A percentile compares a stretch with the other conserved stretches of the same genome.
These are phyloP conservation scores for Adoxophyes honmai DNA, from an alignment of 1,140 invertebrate genomes.

Conservation along the genomic window DNA sequence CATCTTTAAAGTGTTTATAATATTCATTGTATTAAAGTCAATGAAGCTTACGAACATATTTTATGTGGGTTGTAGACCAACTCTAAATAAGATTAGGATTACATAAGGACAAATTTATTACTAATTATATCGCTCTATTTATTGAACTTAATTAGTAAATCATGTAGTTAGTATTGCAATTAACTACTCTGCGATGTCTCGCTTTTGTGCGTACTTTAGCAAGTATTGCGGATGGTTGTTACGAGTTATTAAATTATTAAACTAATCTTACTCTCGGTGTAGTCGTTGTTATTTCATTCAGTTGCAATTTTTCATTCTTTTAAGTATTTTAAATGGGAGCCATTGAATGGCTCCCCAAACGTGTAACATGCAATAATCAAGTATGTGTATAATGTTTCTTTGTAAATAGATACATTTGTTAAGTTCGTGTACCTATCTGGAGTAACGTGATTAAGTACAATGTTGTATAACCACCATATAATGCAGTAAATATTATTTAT, in stretches of 20 bases:
- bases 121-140: constrained; percentile 4
- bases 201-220: constrained; percentile 4
- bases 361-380: constrained; percentile 56
- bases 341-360: constrained; percentile 18
- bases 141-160: constrained; percentile 5
- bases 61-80: background rate
- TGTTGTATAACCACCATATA: constrained; percentile 28
- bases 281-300: no score
- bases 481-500: constrained; percentile 41
- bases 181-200: background rate
- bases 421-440: constrained; percentile 29
- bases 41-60: background rate
- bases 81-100: background rate
- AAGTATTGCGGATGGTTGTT: no score
- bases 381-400: constrained; percentile 58
- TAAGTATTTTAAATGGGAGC: constrained; percentile 17
- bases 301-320: background rate
- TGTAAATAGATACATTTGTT: constrained; percentile 47
- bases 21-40: background rate
- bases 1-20: background rate
- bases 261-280: no score
- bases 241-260: no score
- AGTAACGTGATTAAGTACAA: constrained; percentile 49
- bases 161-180: constrained; percentile 1
- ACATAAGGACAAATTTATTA: background rate